phyloP scores from a whole-genome alignment of 2,888 invertebrate species.

The Acleris laterana region DNA sequence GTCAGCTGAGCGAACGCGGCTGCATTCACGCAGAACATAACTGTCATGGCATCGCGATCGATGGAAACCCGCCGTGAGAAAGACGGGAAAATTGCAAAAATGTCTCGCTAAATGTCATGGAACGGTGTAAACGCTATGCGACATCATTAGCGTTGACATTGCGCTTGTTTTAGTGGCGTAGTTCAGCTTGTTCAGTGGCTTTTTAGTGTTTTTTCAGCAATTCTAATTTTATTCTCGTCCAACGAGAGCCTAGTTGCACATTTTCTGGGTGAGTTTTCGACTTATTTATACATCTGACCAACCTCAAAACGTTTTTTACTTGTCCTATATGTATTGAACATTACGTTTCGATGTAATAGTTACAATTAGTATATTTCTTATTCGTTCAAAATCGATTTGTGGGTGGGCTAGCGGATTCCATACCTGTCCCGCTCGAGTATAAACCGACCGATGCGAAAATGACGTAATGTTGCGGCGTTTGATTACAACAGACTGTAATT shows the following conservation, averaged over 20 bases:
- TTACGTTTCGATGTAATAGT: constrained; percentile 47
- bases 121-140: constrained; percentile 50
- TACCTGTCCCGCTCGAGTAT: constrained; percentile 63
- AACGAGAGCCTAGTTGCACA: constrained; percentile 65
- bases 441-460: constrained; percentile 66
- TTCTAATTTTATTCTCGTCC: constrained; percentile 80
- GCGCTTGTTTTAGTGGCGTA: constrained; percentile 60
- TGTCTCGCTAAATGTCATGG: constrained; percentile 66
- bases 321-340: constrained; percentile 41
- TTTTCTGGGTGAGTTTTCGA: constrained; percentile 74
- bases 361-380: constrained; percentile 50
- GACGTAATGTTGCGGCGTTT: constrained; percentile 66
- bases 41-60: constrained; percentile 83
- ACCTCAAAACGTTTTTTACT: constrained; percentile 7
- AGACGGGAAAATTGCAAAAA: constrained; percentile 75
- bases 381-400: constrained; percentile 81
- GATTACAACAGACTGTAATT: constrained; percentile 54
- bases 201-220: constrained; percentile 74
- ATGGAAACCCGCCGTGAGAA: constrained; percentile 66
- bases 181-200: constrained; percentile 66
- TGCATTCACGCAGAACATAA: constrained; percentile 71
- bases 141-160: constrained; percentile 53
- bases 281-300: constrained; percentile 48
- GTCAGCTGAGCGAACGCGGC: constrained; percentile 78
- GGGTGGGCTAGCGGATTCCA: constrained; percentile 71